Conservation (phyloP, 2,797 vertebrate genomes). For the Cyprinodon diabolis region DNA sequence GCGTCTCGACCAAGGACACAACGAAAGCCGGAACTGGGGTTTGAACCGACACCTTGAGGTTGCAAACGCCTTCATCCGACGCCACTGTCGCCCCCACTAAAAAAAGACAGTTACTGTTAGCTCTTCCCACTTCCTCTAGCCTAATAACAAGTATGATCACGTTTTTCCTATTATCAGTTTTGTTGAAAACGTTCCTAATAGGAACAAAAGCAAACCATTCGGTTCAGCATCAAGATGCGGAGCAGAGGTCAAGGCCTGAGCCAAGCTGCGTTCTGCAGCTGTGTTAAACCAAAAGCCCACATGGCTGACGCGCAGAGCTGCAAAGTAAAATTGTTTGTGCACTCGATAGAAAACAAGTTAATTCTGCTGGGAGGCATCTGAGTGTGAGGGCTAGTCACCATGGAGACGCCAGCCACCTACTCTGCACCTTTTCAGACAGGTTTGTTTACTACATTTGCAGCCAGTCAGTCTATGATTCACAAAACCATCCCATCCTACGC, state of each 20-base stretch:
- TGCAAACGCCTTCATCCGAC: no score
- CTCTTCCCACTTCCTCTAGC: not conserved
- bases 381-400: constrained; percentile 48
- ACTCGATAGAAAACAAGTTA: not conserved
- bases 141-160: not conserved
- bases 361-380: constrained; percentile 39
- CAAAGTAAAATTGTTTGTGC: not conserved
- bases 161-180: not conserved
- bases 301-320: not conserved
- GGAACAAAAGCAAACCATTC: not conserved
- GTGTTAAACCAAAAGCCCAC: not conserved
- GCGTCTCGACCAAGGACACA: no score
- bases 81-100: no score
- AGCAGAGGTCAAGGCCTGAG: not conserved
- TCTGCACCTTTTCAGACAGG: constrained; percentile 41
- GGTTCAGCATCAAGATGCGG: not conserved
- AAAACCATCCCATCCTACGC: constrained; percentile 24
- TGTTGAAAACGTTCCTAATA: not conserved
- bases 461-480: constrained; percentile 64
- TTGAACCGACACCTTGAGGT: no score
- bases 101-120: not conserved
- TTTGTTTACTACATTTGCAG: constrained; percentile 59
- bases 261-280: not conserved
- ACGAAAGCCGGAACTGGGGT: no score
- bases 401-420: constrained; percentile 57